These are phyloP conservation scores for Phallusia fumigata DNA, from an alignment of 23 tunicate genomes.

Conservation along the genomic window DNA sequence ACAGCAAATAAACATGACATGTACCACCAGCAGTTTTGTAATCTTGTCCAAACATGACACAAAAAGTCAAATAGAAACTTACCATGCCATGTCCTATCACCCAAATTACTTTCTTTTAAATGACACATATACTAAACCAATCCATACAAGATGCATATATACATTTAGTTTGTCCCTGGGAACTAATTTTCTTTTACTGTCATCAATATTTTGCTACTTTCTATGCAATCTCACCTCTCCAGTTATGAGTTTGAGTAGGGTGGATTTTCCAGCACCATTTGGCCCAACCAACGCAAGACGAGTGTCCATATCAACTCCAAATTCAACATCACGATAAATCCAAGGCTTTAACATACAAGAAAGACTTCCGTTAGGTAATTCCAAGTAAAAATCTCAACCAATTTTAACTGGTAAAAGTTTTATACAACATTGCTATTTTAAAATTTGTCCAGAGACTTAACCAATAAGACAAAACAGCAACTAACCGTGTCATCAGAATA, in stretches of 20 bases:
- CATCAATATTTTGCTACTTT: too few relatives aligned
- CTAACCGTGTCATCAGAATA: constrained; percentile 72
- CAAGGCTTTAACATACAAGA: constrained; percentile 51
- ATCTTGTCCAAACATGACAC: neutral
- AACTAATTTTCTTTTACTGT: too few relatives aligned
- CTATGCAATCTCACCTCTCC: constrained; percentile 46
- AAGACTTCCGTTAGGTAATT: neutral
- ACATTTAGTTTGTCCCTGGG: too few relatives aligned
- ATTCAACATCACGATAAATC: constrained; percentile 82
- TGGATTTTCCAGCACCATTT: constrained; percentile 95
- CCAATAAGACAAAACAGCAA: neutral
- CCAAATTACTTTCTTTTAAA: too few relatives aligned
- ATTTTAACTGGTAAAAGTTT: too few relatives aligned
- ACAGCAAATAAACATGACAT: neutral
- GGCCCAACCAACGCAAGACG: constrained; percentile 94
- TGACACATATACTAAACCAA: too few relatives aligned
- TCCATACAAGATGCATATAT: too few relatives aligned
- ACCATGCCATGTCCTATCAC: too few relatives aligned
- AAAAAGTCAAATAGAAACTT: neutral
- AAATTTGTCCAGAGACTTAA: too few relatives aligned
- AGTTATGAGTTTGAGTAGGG: constrained; percentile 71
- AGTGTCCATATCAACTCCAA: constrained; percentile 91
- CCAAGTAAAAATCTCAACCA: neutral
- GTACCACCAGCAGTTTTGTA: neutral
- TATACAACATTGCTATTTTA: too few relatives aligned